phyloP scores from a whole-genome alignment of 2,888 invertebrate species.

The Eupeodes luniger region DNA sequence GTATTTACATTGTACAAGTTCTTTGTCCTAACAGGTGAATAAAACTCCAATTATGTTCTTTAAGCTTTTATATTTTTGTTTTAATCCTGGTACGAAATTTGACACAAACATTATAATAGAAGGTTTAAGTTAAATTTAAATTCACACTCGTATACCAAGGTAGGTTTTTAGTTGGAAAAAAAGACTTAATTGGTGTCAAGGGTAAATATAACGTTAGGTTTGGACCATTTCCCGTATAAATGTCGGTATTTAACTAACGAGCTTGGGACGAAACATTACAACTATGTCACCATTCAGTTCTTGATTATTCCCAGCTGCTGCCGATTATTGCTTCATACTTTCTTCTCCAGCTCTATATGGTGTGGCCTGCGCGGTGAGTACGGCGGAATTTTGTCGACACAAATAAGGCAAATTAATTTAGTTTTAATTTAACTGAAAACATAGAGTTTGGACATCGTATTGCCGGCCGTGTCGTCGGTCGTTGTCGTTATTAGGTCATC shows the following conservation, averaged over 20 bases:
- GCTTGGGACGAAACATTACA: constrained; percentile 37
- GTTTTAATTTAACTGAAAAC: constrained; percentile 24
- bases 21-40: not conserved
- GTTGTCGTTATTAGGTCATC: constrained; percentile 10
- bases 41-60: not conserved
- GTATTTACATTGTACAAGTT: not conserved
- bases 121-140: no score
- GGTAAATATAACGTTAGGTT: constrained; percentile 18
- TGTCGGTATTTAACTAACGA: constrained; percentile 28
- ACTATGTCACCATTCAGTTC: constrained; percentile 30
- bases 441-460: constrained; percentile 22
- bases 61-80: not conserved
- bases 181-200: constrained; percentile 59
- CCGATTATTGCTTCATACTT: constrained; percentile 34
- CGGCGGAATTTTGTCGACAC: constrained; percentile 4
- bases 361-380: no score
- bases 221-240: not conserved
- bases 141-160: no score
- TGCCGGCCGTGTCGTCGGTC: no score
- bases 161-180: not conserved
- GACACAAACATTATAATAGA: not conserved
- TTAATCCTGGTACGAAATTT: not conserved
- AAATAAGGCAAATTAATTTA: constrained; percentile 55
- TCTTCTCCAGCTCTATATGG: constrained; percentile 1
- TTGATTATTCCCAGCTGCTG: constrained; percentile 63